Evolutionary conservation across 92 coral and sea anemone genomes (phyloP), one percentile per base, ranked within the genome.

Genomic region (Desmophyllum pertusum): DNA sequence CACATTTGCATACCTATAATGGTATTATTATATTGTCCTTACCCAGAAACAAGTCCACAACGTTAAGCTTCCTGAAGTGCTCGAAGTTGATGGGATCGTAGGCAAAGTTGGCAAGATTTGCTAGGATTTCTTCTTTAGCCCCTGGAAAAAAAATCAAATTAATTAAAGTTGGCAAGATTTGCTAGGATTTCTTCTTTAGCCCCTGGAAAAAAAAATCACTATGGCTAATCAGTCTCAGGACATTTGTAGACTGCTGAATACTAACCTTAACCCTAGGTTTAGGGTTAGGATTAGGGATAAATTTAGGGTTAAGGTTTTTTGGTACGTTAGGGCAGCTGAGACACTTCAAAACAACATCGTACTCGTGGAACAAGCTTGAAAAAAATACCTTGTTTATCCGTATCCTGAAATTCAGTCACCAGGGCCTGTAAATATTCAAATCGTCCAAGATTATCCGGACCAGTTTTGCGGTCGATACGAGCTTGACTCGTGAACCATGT

Each of bases 91-190:
- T 87, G 0, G 99, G 99, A 81, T 97, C 99, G 81, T 97, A 97
- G 4, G 97, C 99, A 88, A 97, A 97, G 86, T 97, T 96, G 50
- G 99, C 99, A n/a, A 97, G 91, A 76, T 97, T 97, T 18, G 99
- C 98, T 30, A 97, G 87, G 45, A 97, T 92, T 81, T 97, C 95
- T 23, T 91, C 95, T 68, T 97, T 97, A 70, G 93, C 78, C 53
- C 90, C 99, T 97, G 72, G 13, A 73, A 70, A 83, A 48, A 50
- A 42, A n/a, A 13, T 9, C n/a, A n/a, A n/a, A n/a, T n/a, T n/a
- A n/a, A n/a, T n/a, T n/a, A n/a, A n/a, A n/a, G n/a, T n/a, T 96
- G 50, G 99, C 99, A n/a, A 97, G 91, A 76, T 97, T 97, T 18
- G 99, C 98, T 30, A 97, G 87, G 45, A 97, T 92, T 81, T 97